Base-by-base conservation (phyloP, 2,113 vertebrate genomes). In the Leucoraja erinaceus region DNA sequence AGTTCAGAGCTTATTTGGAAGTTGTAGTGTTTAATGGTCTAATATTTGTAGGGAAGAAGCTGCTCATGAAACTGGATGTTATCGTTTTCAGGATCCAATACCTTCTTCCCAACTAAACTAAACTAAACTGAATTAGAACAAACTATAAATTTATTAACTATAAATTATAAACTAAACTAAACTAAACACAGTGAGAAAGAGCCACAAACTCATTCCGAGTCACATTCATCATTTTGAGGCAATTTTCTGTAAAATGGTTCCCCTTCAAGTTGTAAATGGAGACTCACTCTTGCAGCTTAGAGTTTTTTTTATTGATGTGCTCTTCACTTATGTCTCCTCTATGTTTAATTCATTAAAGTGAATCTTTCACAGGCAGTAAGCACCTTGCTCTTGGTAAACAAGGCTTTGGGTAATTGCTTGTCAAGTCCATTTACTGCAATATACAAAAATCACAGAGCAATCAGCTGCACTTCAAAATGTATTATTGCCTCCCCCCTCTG, bases 291-390 rank as follows among this genome's bases (percentile, higher is more conserved):
- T 90, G 31, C 38, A 9, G 66, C 8, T n/a, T 84, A 20, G 33
- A 90, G 88, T 47, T 33, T n/a, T n/a, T n/a, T 90, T 90, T 68
- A 90, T 90, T 68, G n/a, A 33, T 68, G 86, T 38, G 8, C 63
- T 22, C 66, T 90, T 90, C 66, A 33, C n/a, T 47, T 47, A 31
- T 70, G 33, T 70, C 25, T 90, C 66, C 33, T 5, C 20, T 38
- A 90, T 47, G 88, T 11, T 90, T 47, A 90, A 90, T 90, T 90
- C 88, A 72, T 90, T 72, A 90, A 90, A 90, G 38, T 70, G n/a
- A 38, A 90, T 47, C 88, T 90, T 70, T 70, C 8, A 4, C 18
- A 33, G 66, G 16, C 8, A 47, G 61, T 72, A 72, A 90, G 88
- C 88, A 90, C 33, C 61, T 11, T 90, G 33, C 8, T 90, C 31